Base-by-base conservation (phyloP, 2,797 vertebrate species). In the Pangasius macronema region DNA sequence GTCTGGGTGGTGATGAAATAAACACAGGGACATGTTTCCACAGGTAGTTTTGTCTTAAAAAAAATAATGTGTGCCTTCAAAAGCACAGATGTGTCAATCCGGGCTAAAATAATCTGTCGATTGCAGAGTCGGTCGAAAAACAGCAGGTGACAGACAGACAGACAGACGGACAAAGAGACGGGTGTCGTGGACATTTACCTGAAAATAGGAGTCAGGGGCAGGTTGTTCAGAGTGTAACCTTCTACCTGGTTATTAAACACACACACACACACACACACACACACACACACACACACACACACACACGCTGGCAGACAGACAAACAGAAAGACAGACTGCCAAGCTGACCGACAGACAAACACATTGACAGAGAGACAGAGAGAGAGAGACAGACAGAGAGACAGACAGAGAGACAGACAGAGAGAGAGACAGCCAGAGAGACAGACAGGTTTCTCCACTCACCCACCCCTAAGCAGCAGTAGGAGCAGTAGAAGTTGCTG, bases 401-500 rank as follows among this genome's bases (percentile, higher is more conserved):
- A 51, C 0, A 51, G 11, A 76, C 3, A 49, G 11, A 76, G 46
- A 46, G 22, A 79, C 16, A 53, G 49, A 77, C 53, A 39, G 30
- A 39, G 4, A 81, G 53, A n/a, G 22, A 30, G 83, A 18, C 2
- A 73, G 63, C 24, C 4, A 51, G 57, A 24, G 30, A 87, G 80
- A 75, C 79, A 87, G 68, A 61, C 53, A 88, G 57, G 30, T 70
- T 68, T 57, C 51, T 68, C 22, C 90, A 90, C 90, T 91, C 51
- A 89, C 91, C 89, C 87, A 91, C 91, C 90, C 88, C 73, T 49
- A 68, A 53, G 85, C 61, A 68, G 68, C 80, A 84, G 76, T 84
- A 87, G 33, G 63, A 68, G 22, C 42, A 87, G 53, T 77, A 55
- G 11, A 30, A 55, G 88, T 36, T 65, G 63, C 24, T 86, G 76